Conservation (phyloP, 2,888 invertebrate species). For the Andrena praecox region DNA sequence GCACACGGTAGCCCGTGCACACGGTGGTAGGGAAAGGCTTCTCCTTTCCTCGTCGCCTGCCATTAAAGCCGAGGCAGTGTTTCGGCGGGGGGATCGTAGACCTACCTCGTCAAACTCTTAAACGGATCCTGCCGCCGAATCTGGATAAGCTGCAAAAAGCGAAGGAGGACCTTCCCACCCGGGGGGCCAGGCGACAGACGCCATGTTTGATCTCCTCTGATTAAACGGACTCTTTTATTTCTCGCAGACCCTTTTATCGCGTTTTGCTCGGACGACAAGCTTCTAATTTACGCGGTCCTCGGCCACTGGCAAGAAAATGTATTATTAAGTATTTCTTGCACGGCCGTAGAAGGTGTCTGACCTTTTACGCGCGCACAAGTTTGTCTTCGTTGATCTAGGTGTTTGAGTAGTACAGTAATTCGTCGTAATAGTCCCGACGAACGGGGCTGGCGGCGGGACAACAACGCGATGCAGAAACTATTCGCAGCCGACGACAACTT, state of each 20-base stretch:
- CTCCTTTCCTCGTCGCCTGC: conserved; percentile 71
- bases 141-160: conserved; percentile 51
- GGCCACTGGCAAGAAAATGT: background rate
- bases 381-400: background rate
- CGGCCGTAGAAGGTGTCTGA: background rate
- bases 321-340: conserved; percentile 25
- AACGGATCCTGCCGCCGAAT: conserved; percentile 50
- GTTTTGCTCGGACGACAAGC: background rate
- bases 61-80: conserved; percentile 72
- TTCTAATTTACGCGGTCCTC: conserved; percentile 34
- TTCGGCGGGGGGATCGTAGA: conserved; percentile 40
- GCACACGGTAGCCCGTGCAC: conserved; percentile 74
- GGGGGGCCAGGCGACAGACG: conserved; percentile 11
- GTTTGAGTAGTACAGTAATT: background rate
- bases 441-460: no score
- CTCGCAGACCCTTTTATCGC: conserved; percentile 30
- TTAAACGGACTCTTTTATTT: conserved; percentile 47
- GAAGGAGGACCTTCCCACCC: conserved; percentile 20
- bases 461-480: no score
- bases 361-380: background rate
- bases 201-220: conserved; percentile 53
- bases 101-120: conserved; percentile 52
- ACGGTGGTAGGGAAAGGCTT: conserved; percentile 74
- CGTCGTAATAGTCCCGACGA: no score
- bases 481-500: no score